Percentiles rank a stretch among this genome's conserved stretches.
These are phyloP conservation scores for Helleia helle DNA, from an alignment of 2,888 invertebrate genomes.

Conservation along the genomic window DNA sequence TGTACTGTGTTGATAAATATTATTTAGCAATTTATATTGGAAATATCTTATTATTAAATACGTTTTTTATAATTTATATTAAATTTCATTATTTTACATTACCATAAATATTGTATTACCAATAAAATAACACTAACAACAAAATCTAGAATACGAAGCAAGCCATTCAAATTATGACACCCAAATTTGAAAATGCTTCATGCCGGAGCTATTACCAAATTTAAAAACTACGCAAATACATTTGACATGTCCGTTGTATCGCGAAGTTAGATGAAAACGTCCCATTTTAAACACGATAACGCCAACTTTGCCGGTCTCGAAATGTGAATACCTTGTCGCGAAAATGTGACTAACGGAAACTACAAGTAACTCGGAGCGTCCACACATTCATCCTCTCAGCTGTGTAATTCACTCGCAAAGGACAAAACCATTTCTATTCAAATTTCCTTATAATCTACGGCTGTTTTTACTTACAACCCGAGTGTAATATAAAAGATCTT, in stretches of 20 bases:
- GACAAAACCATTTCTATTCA: constrained; percentile 37
- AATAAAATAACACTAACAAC: no score
- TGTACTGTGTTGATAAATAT: no score
- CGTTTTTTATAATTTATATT: no score
- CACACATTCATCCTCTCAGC: constrained; percentile 31
- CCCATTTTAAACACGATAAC: constrained; percentile 72
- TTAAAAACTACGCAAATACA: constrained; percentile 1
- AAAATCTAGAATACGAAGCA: no score
- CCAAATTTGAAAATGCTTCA: no score
- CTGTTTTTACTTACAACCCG: constrained; percentile 9
- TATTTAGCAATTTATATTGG: no score
- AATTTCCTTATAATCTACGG: constrained; percentile 33
- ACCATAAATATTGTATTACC: no score
- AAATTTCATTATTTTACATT: no score
- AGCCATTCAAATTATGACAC: no score
- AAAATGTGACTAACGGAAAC: constrained; percentile 74
- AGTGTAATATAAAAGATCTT: constrained; percentile 3
- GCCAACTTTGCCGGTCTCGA: constrained; percentile 70
- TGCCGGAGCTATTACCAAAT: constrained; percentile 9
- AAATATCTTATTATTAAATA: no score
- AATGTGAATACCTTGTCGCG: constrained; percentile 74
- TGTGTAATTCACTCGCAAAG: constrained; percentile 19
- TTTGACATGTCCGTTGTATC: constrained; percentile 58
- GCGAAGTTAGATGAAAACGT: constrained; percentile 70
- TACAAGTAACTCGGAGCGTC: constrained; percentile 64